These are phyloP conservation scores for Ecliptopera silaceata DNA, from an alignment of 2,888 invertebrate genomes.

Conservation along the genomic window DNA sequence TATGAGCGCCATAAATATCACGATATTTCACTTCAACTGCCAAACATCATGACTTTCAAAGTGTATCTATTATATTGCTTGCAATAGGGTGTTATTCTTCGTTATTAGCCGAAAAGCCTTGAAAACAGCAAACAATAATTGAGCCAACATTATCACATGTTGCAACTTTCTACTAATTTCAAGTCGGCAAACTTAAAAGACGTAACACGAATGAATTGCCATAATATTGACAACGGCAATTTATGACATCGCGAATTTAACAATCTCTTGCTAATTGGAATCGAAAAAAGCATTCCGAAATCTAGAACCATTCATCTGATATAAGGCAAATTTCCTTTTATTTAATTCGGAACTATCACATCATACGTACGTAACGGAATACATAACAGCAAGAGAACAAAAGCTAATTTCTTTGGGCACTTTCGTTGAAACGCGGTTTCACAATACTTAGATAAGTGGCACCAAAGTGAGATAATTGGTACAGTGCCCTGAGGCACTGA, in stretches of 20 bases:
- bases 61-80: slow-evolving; percentile 2
- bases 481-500: slow-evolving; percentile 15
- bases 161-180: slow-evolving; percentile 11
- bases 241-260: slow-evolving; percentile 10
- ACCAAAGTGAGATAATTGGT: slow-evolving; percentile 28
- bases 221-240: slow-evolving; percentile 8
- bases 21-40: slow-evolving; percentile 22
- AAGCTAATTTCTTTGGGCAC: slow-evolving; percentile 26
- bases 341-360: slow-evolving; percentile 21
- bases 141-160: not conserved
- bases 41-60: slow-evolving; percentile 16
- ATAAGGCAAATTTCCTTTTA: slow-evolving; percentile 12
- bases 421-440: slow-evolving; percentile 28
- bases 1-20: slow-evolving; percentile 23
- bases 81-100: slow-evolving; percentile 8
- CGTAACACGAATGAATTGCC: slow-evolving; percentile 5
- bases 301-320: slow-evolving; percentile 12
- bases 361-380: slow-evolving; percentile 30
- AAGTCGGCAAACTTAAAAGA: slow-evolving; percentile 4
- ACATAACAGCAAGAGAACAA: slow-evolving; percentile 32
- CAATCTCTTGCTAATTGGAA: slow-evolving; percentile 12
- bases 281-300: slow-evolving; percentile 5
- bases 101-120: slow-evolving; percentile 8
- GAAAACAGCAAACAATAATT: slow-evolving; percentile 5
- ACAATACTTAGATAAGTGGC: slow-evolving; percentile 28